Base-by-base conservation (phyloP, 2,113 vertebrate genomes). In the Aphelocoma coerulescens region DNA sequence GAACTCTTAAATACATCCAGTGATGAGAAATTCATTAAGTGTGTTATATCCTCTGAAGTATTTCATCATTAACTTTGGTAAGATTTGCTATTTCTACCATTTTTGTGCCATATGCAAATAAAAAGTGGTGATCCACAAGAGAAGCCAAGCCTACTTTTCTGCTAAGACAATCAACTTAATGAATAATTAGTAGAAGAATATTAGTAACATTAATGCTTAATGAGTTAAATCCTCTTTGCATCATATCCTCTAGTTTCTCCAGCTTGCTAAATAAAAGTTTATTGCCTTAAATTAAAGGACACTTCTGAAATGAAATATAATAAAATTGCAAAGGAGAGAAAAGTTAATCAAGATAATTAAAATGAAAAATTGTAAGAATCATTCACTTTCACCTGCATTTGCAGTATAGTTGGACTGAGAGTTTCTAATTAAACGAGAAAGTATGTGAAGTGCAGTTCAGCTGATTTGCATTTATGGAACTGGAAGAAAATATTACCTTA, bases 261-360 rank as follows among this genome's bases (percentile, higher is more conserved):
- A 93, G 94, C 93, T 95, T 95, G 96, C 95, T 93, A 97, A 97
- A 91, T 93, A 96, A 95, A 97, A 95, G 66, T 97, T 97, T 97
- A 96, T 96, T 93, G 87, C 91, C 90, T 90, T 96, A 82, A 88
- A 86, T 89, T 90, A 87, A 94, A 93, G 92, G 92, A 96, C 77
- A 93, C 90, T 97, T 96, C 86, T 82, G 87, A 93, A 93, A 95
- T 91, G 94, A 96, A 92, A 78, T 91, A 96, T 91, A 94, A 96
- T 97, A 95, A 96, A 97, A 79, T 58, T 68, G 74, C 79, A 84
- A 80, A 75, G 90, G 89, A 95, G 88, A 76, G 39, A 95, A 96
- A 97, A 96, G 85, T 85, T 96, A 96, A 98, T 97, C 91, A 96
- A 95, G 83, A 80, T 82, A 96, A 97, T 96, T 94, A 97, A 96